Evolutionary conservation across 2,113 vertebrate genomes (phyloP).

Genomic region (Oxyruncus cristatus): DNA sequence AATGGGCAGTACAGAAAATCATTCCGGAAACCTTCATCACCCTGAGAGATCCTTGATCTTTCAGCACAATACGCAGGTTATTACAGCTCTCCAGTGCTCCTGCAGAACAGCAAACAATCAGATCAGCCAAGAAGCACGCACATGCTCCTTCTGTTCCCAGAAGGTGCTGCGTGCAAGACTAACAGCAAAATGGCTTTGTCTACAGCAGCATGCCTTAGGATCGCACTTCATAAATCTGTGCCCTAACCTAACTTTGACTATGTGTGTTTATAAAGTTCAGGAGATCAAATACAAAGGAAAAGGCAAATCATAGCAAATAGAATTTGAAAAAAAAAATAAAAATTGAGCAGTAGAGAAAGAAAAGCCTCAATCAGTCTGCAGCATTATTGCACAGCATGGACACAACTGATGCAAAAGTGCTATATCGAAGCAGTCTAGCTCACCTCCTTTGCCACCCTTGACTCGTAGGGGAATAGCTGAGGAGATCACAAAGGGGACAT

Average conservation of each 20-base stretch:
- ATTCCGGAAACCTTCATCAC: neutral
- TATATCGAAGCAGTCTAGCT: neutral
- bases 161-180: neutral
- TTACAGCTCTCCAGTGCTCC: neutral
- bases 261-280: neutral
- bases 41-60: neutral
- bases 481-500: neutral
- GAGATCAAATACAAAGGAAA: neutral
- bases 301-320: neutral
- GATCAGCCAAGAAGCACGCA: neutral
- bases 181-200: neutral
- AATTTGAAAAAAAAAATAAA: neutral
- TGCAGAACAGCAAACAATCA: constrained; percentile 2
- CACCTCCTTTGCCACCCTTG: neutral
- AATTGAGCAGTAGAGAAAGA: neutral
- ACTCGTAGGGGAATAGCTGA: neutral
- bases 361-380: neutral
- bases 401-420: neutral
- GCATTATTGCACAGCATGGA: neutral
- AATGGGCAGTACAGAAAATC: neutral
- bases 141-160: neutral
- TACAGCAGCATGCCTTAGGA: neutral
- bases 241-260: neutral
- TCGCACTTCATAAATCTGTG: neutral
- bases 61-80: neutral